phyloP scores from a whole-genome alignment of 2,797 vertebrate genomes.

The Cynopterus sphinx region DNA sequence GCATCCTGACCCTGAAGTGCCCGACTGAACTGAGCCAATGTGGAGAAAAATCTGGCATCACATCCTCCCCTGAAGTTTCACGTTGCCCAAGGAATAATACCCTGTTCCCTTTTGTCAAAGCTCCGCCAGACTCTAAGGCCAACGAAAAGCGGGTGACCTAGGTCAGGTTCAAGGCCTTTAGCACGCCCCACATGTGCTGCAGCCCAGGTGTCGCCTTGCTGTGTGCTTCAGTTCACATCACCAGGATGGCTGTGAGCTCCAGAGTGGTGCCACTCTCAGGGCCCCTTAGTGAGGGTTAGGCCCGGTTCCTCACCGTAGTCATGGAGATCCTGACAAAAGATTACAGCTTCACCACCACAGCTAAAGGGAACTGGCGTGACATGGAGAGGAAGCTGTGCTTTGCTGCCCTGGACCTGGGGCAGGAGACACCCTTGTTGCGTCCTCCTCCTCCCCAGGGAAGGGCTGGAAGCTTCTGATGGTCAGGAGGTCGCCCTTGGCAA shows the following conservation, averaged over 20 bases:
- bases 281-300: background rate
- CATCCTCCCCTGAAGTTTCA: background rate
- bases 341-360: background rate
- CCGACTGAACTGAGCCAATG: background rate
- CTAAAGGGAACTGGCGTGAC: background rate
- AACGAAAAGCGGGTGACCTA: background rate
- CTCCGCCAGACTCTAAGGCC: background rate
- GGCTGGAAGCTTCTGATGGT: background rate
- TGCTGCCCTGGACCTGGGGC: background rate
- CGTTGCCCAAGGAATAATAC: background rate
- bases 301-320: background rate
- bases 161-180: background rate
- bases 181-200: rapidly evolving
- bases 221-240: background rate
- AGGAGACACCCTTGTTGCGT: background rate
- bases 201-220: too few relatives aligned
- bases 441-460: background rate
- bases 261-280: too few relatives aligned
- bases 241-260: background rate
- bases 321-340: background rate
- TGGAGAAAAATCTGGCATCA: background rate
- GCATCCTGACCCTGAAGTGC: background rate
- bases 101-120: background rate
- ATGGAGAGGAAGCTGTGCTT: background rate
- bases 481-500: background rate